A percentile compares a stretch with the other conserved stretches of the same genome.
Evolutionary conservation across 2,113 vertebrate genomes (phyloP).

Genomic region (Tichodroma muraria): DNA sequence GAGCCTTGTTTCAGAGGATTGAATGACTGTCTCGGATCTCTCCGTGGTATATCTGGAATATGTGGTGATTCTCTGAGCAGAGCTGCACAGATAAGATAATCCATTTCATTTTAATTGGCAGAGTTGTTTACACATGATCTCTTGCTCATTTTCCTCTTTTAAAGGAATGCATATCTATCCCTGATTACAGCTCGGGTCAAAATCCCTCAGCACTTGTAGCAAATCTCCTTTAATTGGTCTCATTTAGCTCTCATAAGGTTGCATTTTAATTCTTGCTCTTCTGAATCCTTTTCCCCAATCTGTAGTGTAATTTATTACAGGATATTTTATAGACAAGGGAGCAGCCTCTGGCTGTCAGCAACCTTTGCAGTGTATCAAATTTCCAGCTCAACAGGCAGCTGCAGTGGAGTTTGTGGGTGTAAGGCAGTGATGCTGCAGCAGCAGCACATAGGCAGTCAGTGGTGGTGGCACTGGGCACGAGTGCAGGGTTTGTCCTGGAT

Average conservation of each 20-base stretch:
- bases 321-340: constrained; percentile 24
- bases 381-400: constrained; percentile 37
- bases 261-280: constrained; percentile 24
- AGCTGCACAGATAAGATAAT: constrained; percentile 41
- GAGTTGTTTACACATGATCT: constrained; percentile 51
- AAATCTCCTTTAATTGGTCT: constrained; percentile 64
- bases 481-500: background rate
- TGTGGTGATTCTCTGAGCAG: background rate
- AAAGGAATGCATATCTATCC: constrained; percentile 20
- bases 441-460: background rate
- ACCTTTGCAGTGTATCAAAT: background rate
- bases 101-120: constrained; percentile 53
- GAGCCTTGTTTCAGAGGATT: background rate
- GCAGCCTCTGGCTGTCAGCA: constrained; percentile 25
- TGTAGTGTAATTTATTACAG: constrained; percentile 43
- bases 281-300: background rate
- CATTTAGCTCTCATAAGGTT: constrained; percentile 51
- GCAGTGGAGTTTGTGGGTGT: background rate
- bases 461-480: accelerated
- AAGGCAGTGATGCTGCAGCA: background rate
- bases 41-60: background rate
- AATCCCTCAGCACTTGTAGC: constrained; percentile 56
- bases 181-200: constrained; percentile 54
- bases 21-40: background rate
- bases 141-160: constrained; percentile 24